A percentile compares a stretch with the other conserved stretches of the same genome.
Evolutionary conservation across 2,888 invertebrate species (phyloP).

Genomic region (Torymus texanus): DNA sequence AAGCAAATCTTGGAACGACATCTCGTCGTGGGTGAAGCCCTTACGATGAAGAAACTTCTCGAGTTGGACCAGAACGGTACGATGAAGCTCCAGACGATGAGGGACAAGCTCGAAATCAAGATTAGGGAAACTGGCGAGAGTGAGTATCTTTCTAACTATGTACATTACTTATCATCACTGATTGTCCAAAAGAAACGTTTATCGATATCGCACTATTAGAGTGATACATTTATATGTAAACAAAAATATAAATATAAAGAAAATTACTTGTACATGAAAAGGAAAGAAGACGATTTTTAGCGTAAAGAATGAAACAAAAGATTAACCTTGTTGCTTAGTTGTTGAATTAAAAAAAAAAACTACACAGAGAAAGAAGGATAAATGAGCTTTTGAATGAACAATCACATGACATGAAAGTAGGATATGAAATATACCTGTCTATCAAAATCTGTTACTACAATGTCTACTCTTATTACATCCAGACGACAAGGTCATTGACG

Average conservation of each 20-base stretch:
- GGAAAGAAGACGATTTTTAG: conserved; percentile 29
- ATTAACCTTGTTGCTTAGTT: background rate
- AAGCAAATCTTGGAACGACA: conserved; percentile 91
- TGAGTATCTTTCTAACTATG: conserved; percentile 74
- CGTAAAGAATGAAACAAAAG: background rate
- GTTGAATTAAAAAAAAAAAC: background rate
- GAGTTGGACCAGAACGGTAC: conserved; percentile 81
- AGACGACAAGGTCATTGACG: conserved; percentile 68
- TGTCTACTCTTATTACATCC: conserved; percentile 64
- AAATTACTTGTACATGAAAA: conserved; percentile 43
- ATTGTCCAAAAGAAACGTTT: conserved; percentile 1
- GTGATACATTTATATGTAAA: background rate
- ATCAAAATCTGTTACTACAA: conserved; percentile 12
- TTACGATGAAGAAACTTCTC: conserved; percentile 87
- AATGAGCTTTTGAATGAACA: conserved; percentile 10
- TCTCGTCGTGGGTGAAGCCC: conserved; percentile 88
- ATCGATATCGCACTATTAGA: background rate
- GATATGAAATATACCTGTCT: conserved; percentile 23
- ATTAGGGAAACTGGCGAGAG: conserved; percentile 87
- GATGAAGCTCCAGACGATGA: conserved; percentile 77
- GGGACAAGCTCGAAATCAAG: conserved; percentile 82
- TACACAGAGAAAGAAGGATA: conserved; percentile 11
- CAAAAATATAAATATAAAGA: background rate
- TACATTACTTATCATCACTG: background rate
- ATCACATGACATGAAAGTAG: background rate